phyloP scores from a whole-genome alignment of 2,888 invertebrate genomes.

The Ochlodes sylvanus region DNA sequence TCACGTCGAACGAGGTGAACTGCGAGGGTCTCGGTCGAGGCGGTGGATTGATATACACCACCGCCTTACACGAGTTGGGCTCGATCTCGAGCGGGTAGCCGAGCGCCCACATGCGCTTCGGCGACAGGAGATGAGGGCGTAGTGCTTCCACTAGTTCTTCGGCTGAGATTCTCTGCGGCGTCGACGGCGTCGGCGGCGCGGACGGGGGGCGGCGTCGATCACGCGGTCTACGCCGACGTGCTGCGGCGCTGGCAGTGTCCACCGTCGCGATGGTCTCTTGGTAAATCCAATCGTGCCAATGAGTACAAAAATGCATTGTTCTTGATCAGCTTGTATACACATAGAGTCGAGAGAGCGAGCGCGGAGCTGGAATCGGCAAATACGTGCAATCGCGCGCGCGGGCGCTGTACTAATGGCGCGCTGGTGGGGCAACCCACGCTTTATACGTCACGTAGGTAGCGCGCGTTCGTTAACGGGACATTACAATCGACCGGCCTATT shows the following conservation, averaged over 20 bases:
- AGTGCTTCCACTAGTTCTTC: constrained; percentile 84
- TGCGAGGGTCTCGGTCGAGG: constrained; percentile 72
- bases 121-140: constrained; percentile 86
- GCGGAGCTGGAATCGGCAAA: constrained; percentile 69
- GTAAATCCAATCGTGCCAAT: constrained; percentile 79
- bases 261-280: constrained; percentile 78
- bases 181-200: constrained; percentile 63
- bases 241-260: constrained; percentile 73
- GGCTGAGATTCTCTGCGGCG: constrained; percentile 83
- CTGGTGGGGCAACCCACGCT: constrained; percentile 80
- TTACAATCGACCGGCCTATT: constrained; percentile 81
- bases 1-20: constrained; percentile 84
- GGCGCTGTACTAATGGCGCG: constrained; percentile 81
- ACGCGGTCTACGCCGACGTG: constrained; percentile 75
- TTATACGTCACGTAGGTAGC: constrained; percentile 81
- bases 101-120: constrained; percentile 86
- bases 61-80: constrained; percentile 85
- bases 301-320: constrained; percentile 80
- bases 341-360: constrained; percentile 81
- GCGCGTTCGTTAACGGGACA: constrained; percentile 82
- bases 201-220: constrained; percentile 77
- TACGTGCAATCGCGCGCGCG: constrained; percentile 82
- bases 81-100: constrained; percentile 90
- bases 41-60: constrained; percentile 86
- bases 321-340: constrained; percentile 76